Percentiles rank a stretch among this genome's conserved stretches.
These are phyloP conservation scores for Drosophila arizonae DNA, from an alignment of 1,140 invertebrate species.

Conservation along the genomic window DNA sequence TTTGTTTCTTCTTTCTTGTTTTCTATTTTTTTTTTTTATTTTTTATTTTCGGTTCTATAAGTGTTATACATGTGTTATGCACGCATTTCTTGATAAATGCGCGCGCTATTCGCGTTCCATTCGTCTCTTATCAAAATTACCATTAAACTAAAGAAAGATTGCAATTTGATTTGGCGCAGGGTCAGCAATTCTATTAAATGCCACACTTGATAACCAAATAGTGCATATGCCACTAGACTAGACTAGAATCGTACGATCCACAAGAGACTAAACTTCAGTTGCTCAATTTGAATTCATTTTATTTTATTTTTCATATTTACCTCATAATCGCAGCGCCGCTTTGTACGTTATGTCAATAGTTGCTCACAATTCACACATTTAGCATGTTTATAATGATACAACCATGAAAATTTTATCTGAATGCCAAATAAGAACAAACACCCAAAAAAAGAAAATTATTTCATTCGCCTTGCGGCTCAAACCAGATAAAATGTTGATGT, in stretches of 20 bases:
- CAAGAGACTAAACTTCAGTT: slow-evolving; percentile 14
- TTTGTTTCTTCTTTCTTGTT: background rate
- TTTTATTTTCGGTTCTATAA: too few species aligned
- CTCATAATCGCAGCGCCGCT: background rate
- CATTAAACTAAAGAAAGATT: slow-evolving; percentile 55
- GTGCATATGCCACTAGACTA: slow-evolving; percentile 1
- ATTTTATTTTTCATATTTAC: background rate
- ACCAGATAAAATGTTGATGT: slow-evolving; percentile 36
- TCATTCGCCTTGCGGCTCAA: slow-evolving; percentile 13
- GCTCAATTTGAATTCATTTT: background rate
- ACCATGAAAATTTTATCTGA: slow-evolving; percentile 28
- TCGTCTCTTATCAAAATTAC: slow-evolving; percentile 64
- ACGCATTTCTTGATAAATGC: slow-evolving; percentile 48
- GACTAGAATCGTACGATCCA: slow-evolving; percentile 14
- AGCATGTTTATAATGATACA: slow-evolving; percentile 10
- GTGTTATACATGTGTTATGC: background rate
- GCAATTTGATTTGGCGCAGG: slow-evolving; percentile 50
- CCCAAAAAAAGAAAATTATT: slow-evolving; percentile 5
- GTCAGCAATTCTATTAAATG: slow-evolving; percentile 55
- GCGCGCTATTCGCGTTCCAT: background rate
- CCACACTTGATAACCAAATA: slow-evolving; percentile 34
- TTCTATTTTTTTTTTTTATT: too few species aligned
- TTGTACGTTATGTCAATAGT: slow-evolving; percentile 11
- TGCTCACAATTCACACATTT: slow-evolving; percentile 20
- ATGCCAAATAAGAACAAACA: slow-evolving; percentile 27